These are phyloP conservation scores for Pogona vitticeps DNA, from an alignment of 2,113 vertebrate species.

Conservation along the genomic window DNA sequence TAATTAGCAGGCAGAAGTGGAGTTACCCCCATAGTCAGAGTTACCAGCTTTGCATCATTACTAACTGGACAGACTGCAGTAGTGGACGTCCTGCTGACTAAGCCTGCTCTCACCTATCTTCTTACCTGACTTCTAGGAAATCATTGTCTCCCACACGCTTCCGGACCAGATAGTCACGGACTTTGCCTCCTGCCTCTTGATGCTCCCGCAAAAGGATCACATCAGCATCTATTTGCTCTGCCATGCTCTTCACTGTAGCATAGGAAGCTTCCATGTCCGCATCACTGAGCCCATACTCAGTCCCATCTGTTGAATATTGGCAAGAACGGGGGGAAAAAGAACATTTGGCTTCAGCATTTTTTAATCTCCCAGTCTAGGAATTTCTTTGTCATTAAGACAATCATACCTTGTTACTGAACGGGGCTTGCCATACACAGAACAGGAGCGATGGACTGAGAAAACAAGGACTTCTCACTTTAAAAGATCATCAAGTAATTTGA, in stretches of 20 bases:
- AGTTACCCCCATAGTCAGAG: conserved; percentile 36
- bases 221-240: conserved; percentile 91
- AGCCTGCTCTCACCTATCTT: conserved; percentile 39
- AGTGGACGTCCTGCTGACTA: conserved; percentile 58
- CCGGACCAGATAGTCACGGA: conserved; percentile 93
- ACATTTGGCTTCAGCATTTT: background rate
- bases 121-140: conserved; percentile 98
- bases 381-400: background rate
- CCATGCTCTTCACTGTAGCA: conserved; percentile 92
- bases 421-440: background rate
- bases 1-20: conserved; percentile 54
- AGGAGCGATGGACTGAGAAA: too few relatives aligned
- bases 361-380: background rate
- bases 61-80: background rate
- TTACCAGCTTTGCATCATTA: conserved; percentile 47
- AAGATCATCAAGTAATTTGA: too few relatives aligned
- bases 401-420: background rate
- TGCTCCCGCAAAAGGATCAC: conserved; percentile 92
- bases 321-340: conserved; percentile 26
- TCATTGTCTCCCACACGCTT: conserved; percentile 95
- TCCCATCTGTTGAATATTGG: conserved; percentile 81
- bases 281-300: conserved; percentile 93
- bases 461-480: too few relatives aligned
- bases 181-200: conserved; percentile 88
- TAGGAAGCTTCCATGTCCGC: conserved; percentile 96